Percentiles rank a stretch among this genome's conserved stretches.
Evolutionary conservation across 2,797 vertebrate species (phyloP).

Genomic region (Mormyrus proboscirostris): DNA sequence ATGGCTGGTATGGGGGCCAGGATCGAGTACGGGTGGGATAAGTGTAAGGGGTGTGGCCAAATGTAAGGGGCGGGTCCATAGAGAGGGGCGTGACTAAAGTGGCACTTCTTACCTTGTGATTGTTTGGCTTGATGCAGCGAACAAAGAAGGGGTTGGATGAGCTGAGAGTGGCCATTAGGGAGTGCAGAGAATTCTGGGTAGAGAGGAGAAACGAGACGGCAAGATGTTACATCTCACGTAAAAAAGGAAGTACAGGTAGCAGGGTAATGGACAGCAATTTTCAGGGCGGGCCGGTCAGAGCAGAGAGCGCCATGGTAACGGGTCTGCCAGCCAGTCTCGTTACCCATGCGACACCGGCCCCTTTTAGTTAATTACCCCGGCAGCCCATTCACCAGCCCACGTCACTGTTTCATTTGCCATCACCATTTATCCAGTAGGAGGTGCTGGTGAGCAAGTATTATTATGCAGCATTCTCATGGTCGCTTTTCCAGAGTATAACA

Average conservation of each 20-base stretch:
- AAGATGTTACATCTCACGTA: neutral
- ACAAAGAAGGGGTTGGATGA: constrained; percentile 90
- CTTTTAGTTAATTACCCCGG: neutral
- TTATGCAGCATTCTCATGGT: neutral
- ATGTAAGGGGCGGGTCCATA: neutral
- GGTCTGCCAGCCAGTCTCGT: neutral
- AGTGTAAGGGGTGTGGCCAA: neutral
- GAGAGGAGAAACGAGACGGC: neutral
- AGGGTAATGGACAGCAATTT: neutral
- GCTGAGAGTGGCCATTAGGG: constrained; percentile 87
- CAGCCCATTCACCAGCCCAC: neutral
- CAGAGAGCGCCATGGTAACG: neutral
- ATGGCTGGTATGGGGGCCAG: neutral
- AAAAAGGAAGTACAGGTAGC: neutral
- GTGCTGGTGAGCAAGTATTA: neutral
- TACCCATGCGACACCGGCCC: neutral
- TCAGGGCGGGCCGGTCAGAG: neutral
- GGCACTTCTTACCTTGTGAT: constrained; percentile 76
- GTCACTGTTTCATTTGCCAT: neutral
- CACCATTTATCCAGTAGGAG: neutral
- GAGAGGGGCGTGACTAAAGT: neutral
- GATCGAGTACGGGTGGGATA: neutral
- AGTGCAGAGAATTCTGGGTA: constrained; percentile 83
- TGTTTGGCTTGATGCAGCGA: constrained; percentile 94
- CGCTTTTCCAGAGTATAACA: neutral